A percentile compares a stretch with the other conserved stretches of the same genome.
Conservation (phyloP, 2,888 invertebrate genomes). For the Drosophila hamatofila region DNA sequence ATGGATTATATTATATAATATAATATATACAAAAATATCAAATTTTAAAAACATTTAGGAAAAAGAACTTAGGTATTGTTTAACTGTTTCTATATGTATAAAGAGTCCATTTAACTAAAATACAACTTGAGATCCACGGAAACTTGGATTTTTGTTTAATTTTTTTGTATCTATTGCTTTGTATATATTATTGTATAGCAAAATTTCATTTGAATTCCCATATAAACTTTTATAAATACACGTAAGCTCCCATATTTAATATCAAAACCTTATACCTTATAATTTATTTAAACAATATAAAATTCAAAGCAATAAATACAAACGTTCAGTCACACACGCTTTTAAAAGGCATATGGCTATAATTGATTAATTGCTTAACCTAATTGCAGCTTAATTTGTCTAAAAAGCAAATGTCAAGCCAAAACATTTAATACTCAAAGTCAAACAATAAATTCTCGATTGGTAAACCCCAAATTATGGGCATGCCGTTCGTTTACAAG, state of each 20-base stretch:
- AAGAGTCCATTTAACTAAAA: too few relatives aligned
- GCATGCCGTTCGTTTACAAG: slow-evolving; percentile 2
- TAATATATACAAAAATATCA: too few relatives aligned
- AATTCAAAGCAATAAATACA: neutral
- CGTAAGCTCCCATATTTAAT: neutral
- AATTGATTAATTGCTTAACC: slow-evolving; percentile 1
- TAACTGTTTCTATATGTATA: too few relatives aligned
- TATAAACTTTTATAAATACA: neutral
- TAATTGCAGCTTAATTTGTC: slow-evolving; percentile 6
- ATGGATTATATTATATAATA: too few relatives aligned
- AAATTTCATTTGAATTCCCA: neutral
- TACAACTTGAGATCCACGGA: too few relatives aligned
- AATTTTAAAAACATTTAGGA: too few relatives aligned
- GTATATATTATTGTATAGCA: too few relatives aligned
- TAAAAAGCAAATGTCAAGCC: neutral
- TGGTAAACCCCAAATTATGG: slow-evolving; percentile 17
- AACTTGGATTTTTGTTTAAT: too few relatives aligned
- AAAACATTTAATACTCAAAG: slow-evolving; percentile 3
- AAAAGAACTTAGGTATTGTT: too few relatives aligned
- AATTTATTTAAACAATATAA: neutral
- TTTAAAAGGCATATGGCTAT: neutral
- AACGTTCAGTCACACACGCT: too few relatives aligned
- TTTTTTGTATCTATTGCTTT: too few relatives aligned
- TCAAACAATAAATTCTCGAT: slow-evolving; percentile 10
- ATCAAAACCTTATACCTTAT: too few relatives aligned